Percentiles rank a stretch among this genome's conserved stretches.
These are phyloP conservation scores for Linnaemya vulpina DNA, from an alignment of 2,888 invertebrate genomes.

Conservation along the genomic window DNA sequence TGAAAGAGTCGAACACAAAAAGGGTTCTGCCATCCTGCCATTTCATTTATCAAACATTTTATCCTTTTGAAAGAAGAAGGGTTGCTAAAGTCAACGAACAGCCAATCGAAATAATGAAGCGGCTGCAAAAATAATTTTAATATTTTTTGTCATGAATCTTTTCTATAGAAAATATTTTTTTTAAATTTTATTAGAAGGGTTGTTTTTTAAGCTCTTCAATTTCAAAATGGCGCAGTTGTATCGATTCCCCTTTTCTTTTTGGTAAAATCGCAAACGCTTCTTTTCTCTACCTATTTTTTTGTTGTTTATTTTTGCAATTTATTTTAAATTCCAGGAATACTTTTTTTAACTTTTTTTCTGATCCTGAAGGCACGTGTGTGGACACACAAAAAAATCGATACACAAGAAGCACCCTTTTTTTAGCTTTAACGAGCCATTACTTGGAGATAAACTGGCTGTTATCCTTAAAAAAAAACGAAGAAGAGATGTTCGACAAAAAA, in stretches of 20 bases:
- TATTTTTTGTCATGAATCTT: conserved; percentile 14
- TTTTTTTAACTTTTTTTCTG: conserved; percentile 8
- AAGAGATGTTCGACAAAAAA: conserved; percentile 24
- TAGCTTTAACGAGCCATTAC: conserved; percentile 68
- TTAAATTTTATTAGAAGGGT: conserved; percentile 42
- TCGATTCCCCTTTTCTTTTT: conserved; percentile 8
- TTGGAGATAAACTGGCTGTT: conserved; percentile 60
- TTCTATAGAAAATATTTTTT: conserved; percentile 3
- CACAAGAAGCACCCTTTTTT: conserved; percentile 65
- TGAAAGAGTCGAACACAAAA: neutral
- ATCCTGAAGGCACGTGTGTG: conserved; percentile 44
- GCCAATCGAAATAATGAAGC: conserved; percentile 35
- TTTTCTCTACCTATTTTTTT: neutral
- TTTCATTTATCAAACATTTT: neutral
- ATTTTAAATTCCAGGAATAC: conserved; percentile 41
- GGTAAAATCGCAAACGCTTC: conserved; percentile 12
- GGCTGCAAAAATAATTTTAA: neutral
- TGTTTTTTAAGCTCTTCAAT: neutral
- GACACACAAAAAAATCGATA: conserved; percentile 54
- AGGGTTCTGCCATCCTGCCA: neutral
- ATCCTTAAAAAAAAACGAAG: conserved; percentile 38
- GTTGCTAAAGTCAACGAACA: conserved; percentile 5
- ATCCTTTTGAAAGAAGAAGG: neutral
- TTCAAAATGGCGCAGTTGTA: conserved; percentile 46
- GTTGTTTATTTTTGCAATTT: conserved; percentile 30